Evolutionary conservation across 2,797 vertebrate species (phyloP).

Genomic region (Pogonophryne albipinna): DNA sequence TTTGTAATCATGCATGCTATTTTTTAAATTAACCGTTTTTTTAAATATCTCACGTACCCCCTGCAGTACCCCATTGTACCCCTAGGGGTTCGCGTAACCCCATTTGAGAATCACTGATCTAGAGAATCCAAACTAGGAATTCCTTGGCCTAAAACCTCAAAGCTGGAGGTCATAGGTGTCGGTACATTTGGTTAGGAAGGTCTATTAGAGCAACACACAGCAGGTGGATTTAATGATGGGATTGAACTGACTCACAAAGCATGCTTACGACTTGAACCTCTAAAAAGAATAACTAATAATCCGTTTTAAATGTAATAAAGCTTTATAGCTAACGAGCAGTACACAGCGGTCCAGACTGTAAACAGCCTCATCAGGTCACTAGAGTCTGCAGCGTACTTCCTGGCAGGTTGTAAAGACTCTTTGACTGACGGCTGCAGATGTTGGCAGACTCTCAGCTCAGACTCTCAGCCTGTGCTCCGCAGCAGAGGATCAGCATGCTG

Average conservation of each 20-base stretch:
- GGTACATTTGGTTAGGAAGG: background rate
- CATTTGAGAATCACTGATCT: too few relatives aligned
- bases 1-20: too few relatives aligned
- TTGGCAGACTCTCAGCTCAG: slow-evolving; percentile 29
- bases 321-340: background rate
- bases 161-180: too few relatives aligned
- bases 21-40: too few relatives aligned
- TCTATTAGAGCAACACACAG: background rate
- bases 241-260: too few relatives aligned
- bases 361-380: slow-evolving; percentile 13
- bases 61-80: too few relatives aligned
- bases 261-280: background rate
- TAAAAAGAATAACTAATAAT: background rate
- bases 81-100: too few relatives aligned
- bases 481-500: slow-evolving; percentile 49
- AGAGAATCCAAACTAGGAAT: too few relatives aligned
- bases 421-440: slow-evolving; percentile 46
- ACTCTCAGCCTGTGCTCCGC: slow-evolving; percentile 6
- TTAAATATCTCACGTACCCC: too few relatives aligned
- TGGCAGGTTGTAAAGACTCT: slow-evolving; percentile 19
- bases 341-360: background rate
- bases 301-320: too few relatives aligned
- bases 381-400: background rate
- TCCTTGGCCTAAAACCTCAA: background rate
- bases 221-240: background rate